Base-by-base conservation (phyloP, 2,797 vertebrate genomes). In the Phylloscopus collybita region DNA sequence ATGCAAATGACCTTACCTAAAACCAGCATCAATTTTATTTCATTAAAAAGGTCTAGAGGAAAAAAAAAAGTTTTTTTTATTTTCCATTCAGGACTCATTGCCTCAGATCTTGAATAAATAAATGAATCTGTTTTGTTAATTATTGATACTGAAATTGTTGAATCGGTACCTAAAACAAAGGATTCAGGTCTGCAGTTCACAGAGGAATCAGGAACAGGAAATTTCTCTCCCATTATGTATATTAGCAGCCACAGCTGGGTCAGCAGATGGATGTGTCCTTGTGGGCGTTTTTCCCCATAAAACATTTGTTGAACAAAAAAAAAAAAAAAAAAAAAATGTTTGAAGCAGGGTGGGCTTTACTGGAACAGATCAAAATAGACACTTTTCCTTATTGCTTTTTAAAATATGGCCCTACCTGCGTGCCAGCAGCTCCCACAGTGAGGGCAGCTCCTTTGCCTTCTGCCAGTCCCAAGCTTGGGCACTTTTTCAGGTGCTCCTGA, bases 231-330 rank as follows among this genome's bases (percentile, higher is more conserved):
- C 89, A 87, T 91, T 95, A 96, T 88, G 91, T 61, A 27, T 66
- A 80, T 96, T 62, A 90, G 81, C 93, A 85, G 83, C 96, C 94
- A 94, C 96, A 96, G 96, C 96, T 94, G 95, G 93, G 94, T 88
- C 92, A 97, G 95, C 96, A 97, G 97, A 97, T 96, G 96, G 97
- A 92, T 94, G 93, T 97, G 95, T 96, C 56, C 92, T 92, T 92
- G 92, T 96, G 93, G 96, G 94, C 93, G 56, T 93, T 94, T 90
- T 91, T 88, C 82, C 62, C 80, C 90, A 83, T 88, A 87, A 88
- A 91, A 86, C 59, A 91, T 91, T 93, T 67, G 81, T 79, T 86
- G 90, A 96, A 95, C 80, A 80, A 72, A 50, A 82, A 94, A 72
- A 64, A 93, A 85, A 93, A 86, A 90, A 25, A 49, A 27, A 42